Evolutionary conservation across 2,113 vertebrate species (phyloP).

Genomic region (Elanoides forficatus): DNA sequence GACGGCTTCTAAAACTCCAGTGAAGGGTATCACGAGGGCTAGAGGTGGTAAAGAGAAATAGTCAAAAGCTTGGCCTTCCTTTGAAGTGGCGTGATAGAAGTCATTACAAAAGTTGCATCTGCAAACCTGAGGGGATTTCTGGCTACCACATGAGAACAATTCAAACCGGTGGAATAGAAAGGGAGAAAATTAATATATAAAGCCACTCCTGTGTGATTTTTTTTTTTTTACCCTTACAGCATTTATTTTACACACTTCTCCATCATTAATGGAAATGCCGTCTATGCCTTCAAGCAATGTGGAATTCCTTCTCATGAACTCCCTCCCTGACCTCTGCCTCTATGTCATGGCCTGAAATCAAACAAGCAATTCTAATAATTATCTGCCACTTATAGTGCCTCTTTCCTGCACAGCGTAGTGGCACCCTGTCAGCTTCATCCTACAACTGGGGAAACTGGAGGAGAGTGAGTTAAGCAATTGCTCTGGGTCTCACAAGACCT

Average conservation of each 20-base stretch:
- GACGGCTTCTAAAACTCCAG: neutral
- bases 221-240: neutral
- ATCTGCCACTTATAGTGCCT: neutral
- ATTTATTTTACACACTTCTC: neutral
- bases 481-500: neutral
- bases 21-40: neutral
- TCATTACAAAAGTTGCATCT: neutral
- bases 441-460: neutral
- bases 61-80: neutral
- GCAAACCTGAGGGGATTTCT: neutral
- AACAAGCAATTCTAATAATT: constrained; percentile 13
- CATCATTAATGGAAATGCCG: neutral
- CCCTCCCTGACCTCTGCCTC: neutral
- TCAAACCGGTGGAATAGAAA: neutral
- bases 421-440: neutral
- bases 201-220: neutral
- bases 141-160: neutral
- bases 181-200: neutral
- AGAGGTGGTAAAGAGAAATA: neutral
- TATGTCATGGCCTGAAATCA: constrained; percentile 3
- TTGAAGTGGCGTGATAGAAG: neutral
- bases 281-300: neutral
- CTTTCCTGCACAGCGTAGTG: neutral
- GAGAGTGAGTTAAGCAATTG: neutral
- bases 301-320: neutral